Evolutionary conservation across 2,113 vertebrate genomes (phyloP), one percentile per base, ranked within the genome.

Genomic region (Cygnus buccinator): DNA sequence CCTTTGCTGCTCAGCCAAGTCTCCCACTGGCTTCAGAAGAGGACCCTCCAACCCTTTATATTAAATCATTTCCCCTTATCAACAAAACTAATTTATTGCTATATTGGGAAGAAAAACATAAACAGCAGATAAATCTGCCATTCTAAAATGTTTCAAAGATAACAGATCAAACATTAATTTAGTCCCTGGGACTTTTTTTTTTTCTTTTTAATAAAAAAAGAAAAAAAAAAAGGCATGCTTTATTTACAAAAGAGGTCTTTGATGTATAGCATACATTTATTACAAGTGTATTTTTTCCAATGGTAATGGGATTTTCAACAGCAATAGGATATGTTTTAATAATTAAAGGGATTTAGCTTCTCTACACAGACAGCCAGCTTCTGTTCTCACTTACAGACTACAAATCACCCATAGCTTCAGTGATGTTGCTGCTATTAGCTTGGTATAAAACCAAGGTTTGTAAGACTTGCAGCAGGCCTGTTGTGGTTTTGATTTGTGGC

Each of bases 381-480:
- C 95, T 96, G 95, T 96, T 96, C 94, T 96, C 94, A 89, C 95
- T 92, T 94, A 92, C 79, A 94, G 92, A 46, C 88, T 93, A 89
- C 88, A 94, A 96, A 97, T 93, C 92, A 96, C 3, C 7, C 88
- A 68, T 77, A 82, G 44, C 84, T 89, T 87, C 55, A 65, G 70
- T 50, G 76, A 87, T 87, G 82, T 46, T 65, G 63, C 57, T 81
- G 57, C 80, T 68, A 0, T 84, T 89, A 81, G 35, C 76, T 77
- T 61, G 2, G 33, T 94, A 62, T 74, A 90, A 92, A 93, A 72
- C 29, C 41, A 41, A 29, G 52, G 79, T 94, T 81, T 93, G 80
- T 46, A 76, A 75, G 79, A 44, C 62, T 91, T 90, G 73, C 3
- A 22, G 76, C 55, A 83, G 46, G 59, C 55, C 50, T 50, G 78